Percentiles rank a stretch among this genome's conserved stretches.
These are phyloP conservation scores for Poecilia picta DNA, from an alignment of 2,797 vertebrate species.

Conservation along the genomic window DNA sequence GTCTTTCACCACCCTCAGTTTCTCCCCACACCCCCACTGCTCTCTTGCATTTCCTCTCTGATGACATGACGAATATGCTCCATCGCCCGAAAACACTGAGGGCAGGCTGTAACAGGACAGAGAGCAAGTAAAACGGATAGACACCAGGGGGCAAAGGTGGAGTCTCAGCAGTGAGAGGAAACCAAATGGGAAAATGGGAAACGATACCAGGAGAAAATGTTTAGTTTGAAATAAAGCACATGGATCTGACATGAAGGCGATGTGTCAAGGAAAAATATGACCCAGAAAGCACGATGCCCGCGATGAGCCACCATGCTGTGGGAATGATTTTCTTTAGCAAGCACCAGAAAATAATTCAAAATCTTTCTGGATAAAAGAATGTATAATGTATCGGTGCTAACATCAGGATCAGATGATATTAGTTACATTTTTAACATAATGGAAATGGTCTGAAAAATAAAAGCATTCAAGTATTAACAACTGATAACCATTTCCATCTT, in stretches of 20 bases:
- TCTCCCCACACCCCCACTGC: conserved; percentile 23
- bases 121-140: conserved; percentile 63
- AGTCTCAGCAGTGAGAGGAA: conserved; percentile 31
- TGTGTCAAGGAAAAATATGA: too few relatives aligned
- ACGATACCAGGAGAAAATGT: conserved; percentile 37
- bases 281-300: too few relatives aligned
- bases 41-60: conserved; percentile 64
- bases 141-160: conserved; percentile 57
- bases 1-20: conserved; percentile 59
- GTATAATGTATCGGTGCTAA: too few relatives aligned
- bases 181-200: conserved; percentile 57
- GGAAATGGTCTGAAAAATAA: too few relatives aligned
- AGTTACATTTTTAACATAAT: too few relatives aligned
- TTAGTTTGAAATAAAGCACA: conserved; percentile 47
- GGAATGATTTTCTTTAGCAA: too few relatives aligned
- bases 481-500: too few relatives aligned
- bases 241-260: conserved; percentile 28
- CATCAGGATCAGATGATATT: too few relatives aligned
- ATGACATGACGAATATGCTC: conserved; percentile 79
- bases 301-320: too few relatives aligned
- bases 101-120: conserved; percentile 59
- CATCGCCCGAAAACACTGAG: conserved; percentile 58
- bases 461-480: too few relatives aligned
- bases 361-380: too few relatives aligned
- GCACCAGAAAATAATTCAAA: too few relatives aligned